These are phyloP conservation scores for Andrena bicolor DNA, from an alignment of 2,888 invertebrate genomes.

Conservation along the genomic window DNA sequence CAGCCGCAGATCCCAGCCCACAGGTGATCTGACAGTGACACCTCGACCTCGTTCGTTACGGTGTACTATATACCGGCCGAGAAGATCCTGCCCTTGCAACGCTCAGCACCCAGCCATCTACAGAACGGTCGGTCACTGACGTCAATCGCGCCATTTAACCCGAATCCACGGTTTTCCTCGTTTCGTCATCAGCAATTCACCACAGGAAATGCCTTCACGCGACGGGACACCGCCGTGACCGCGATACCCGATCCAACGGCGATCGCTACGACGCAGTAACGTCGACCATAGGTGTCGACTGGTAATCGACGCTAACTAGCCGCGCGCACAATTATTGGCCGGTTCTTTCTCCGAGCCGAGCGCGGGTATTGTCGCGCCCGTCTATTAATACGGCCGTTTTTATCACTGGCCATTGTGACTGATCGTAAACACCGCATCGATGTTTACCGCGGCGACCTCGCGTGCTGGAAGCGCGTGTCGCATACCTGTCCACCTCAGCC, in stretches of 20 bases:
- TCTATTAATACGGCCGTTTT: conserved; percentile 66
- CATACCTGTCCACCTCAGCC: conserved; percentile 42
- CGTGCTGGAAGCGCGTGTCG: conserved; percentile 46
- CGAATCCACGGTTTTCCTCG: neutral
- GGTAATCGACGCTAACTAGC: conserved; percentile 34
- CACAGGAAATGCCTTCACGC: neutral
- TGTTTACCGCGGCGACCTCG: conserved; percentile 50
- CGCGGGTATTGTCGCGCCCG: conserved; percentile 19
- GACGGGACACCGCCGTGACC: neutral
- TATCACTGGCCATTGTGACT: conserved; percentile 57
- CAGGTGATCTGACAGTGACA: too few relatives aligned
- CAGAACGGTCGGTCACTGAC: neutral
- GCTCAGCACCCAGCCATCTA: neutral
- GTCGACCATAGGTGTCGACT: conserved; percentile 3
- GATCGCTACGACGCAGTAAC: neutral
- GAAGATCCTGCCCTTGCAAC: neutral
- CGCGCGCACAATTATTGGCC: conserved; percentile 32
- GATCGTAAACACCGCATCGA: conserved; percentile 63
- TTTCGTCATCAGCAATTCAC: neutral
- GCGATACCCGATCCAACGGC: conserved; percentile 2
- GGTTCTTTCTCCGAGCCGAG: conserved; percentile 16
- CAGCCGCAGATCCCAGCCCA: too few relatives aligned
- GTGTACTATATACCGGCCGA: too few relatives aligned
- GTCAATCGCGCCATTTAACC: neutral
- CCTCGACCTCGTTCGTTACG: too few relatives aligned